Percentiles rank a stretch among this genome's conserved stretches.
phyloP scores from a whole-genome alignment of 2,888 invertebrate genomes.

The Yponomeuta sedellus region DNA sequence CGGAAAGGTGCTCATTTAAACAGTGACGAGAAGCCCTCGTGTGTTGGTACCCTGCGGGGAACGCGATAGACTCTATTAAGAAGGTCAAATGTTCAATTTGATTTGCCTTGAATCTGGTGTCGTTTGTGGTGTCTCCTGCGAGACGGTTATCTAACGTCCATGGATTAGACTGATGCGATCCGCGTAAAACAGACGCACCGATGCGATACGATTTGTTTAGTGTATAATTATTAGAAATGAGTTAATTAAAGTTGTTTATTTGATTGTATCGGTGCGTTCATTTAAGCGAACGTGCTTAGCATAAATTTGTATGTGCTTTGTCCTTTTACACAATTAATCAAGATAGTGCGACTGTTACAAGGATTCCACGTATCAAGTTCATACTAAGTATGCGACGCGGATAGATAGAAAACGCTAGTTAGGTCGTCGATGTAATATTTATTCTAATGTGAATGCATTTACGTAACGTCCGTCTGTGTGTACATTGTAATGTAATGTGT shows the following conservation, averaged over 20 bases:
- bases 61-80: no score
- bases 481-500: not conserved
- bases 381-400: no score
- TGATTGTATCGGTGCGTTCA: not conserved
- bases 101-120: not conserved
- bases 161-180: not conserved
- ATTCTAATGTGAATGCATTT: not conserved
- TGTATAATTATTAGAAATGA: not conserved
- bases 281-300: not conserved
- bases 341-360: no score
- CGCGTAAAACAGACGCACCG: not conserved
- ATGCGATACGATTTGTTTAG: not conserved
- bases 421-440: not conserved
- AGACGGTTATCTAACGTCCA: not conserved
- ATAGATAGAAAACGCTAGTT: no score
- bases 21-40: not conserved
- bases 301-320: no score
- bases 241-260: not conserved
- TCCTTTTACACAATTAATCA: no score
- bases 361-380: no score
- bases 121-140: not conserved
- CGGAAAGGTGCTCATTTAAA: constrained; percentile 47
- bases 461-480: not conserved
- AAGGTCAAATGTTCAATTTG: not conserved
- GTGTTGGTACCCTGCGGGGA: not conserved